Base-by-base conservation (phyloP, 2,113 vertebrate genomes). In the Atractosteus spatula region DNA sequence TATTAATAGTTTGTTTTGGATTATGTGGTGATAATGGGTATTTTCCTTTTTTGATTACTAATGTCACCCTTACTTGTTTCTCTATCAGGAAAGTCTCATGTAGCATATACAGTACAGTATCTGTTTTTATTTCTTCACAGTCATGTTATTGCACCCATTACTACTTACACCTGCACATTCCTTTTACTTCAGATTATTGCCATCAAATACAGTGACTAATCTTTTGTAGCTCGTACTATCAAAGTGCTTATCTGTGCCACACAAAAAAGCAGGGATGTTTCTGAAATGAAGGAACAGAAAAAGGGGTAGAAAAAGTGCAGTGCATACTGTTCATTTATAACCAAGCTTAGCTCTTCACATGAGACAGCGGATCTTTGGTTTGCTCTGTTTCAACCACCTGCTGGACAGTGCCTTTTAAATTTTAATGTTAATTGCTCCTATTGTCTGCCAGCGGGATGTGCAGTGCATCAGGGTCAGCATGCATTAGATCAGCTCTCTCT, bases 361-460 rank as follows among this genome's bases (percentile, higher is more conserved):
- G 66, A n/a, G 57, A 12, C 13, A 13, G 16, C 44, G 29, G 55
- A 41, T 10, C 0, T 64, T n/a, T 14, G 16, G 14, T 47, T 51
- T 62, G 13, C 29, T 68, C 29, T 55, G 56, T 64, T 69, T 42
- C 63, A 29, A 2, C 42, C 69, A 75, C 69, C 68, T 66, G 62
- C 68, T 29, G n/a, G 10, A 14, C 13, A 55, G 41, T 45, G 12
- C 41, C 3, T 76, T 76, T 63, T 55, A 43, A 71, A 79, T 72
- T 73, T 77, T 79, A 76, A 79, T 85, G 75, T 82, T 76, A 78
- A 76, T 73, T 75, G 75, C 71, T 78, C 14, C 62, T 59, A 76
- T 71, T 78, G 76, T 80, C 62, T 72, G 70, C 71, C 54, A 47
- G 71, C 70, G 12, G 17, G n/a, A 59, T 11, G 54, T 66, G 54